Evolutionary conservation across 2,113 vertebrate genomes (phyloP).

Genomic region (Drymodes brunneopygia): DNA sequence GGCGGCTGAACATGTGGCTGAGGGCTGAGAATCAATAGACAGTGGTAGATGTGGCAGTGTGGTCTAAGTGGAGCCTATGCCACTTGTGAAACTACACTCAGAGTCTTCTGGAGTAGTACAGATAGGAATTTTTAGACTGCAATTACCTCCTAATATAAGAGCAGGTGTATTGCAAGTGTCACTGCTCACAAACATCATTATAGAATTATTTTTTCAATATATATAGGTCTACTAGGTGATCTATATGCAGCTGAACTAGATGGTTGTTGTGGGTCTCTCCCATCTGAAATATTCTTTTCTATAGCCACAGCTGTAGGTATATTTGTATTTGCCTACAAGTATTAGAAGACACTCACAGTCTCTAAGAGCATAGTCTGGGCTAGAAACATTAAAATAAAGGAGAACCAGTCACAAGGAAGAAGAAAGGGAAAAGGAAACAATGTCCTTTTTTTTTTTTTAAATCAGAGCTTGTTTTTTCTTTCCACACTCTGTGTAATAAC

Average conservation of each 20-base stretch:
- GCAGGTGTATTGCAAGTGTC: not conserved
- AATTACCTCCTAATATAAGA: not conserved
- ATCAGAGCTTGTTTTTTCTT: slow-evolving; percentile 17
- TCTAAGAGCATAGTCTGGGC: not conserved
- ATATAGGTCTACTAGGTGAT: not conserved
- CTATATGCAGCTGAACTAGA: not conserved
- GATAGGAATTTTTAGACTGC: not conserved
- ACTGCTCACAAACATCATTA: not conserved
- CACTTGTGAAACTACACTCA: not conserved
- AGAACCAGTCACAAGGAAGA: not conserved
- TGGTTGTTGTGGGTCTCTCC: not conserved
- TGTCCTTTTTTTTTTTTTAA: not conserved
- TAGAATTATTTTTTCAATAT: not conserved
- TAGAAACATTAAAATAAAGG: not conserved
- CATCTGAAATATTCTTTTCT: not conserved
- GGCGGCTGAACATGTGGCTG: not conserved
- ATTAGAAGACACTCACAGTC: not conserved
- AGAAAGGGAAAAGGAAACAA: slow-evolving; percentile 25
- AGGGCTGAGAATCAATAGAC: not conserved
- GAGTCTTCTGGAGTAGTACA: not conserved
- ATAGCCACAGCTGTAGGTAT: not conserved
- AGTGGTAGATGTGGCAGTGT: not conserved
- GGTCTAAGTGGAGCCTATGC: not conserved
- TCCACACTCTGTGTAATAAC: not conserved
- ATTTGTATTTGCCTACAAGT: not conserved